phyloP scores from a whole-genome alignment of 2,888 invertebrate genomes.

The Drosophila mimica region DNA sequence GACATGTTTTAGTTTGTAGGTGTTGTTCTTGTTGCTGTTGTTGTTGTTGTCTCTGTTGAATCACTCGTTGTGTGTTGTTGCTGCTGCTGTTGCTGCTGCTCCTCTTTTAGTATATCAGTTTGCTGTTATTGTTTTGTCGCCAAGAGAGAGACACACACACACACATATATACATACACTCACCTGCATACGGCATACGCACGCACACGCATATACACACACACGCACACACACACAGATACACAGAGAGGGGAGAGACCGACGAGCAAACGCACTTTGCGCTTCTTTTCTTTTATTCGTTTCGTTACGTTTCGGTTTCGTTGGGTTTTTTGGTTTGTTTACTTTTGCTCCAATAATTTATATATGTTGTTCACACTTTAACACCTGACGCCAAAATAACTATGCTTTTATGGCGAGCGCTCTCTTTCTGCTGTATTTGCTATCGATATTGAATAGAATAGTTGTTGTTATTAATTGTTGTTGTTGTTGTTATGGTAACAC shows the following conservation, averaged over 20 bases:
- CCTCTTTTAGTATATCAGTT: conserved; percentile 42
- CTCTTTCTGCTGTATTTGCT: conserved; percentile 58
- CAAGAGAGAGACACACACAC: conserved; percentile 47
- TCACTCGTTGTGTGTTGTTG: conserved; percentile 38
- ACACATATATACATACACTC: conserved; percentile 37
- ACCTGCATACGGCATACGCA: conserved; percentile 35
- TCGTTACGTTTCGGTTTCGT: conserved; percentile 43
- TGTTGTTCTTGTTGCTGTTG: conserved; percentile 37
- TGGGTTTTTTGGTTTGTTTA: conserved; percentile 60
- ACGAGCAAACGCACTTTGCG: conserved; percentile 57
- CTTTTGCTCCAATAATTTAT: conserved; percentile 57
- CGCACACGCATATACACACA: conserved; percentile 36
- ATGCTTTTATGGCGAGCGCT: conserved; percentile 47
- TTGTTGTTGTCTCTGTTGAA: conserved; percentile 44
- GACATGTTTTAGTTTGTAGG: conserved; percentile 80
- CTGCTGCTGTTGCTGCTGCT: conserved; percentile 31
- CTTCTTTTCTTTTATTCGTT: conserved; percentile 31
- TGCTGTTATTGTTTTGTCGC: conserved; percentile 57
- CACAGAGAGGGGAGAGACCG: conserved; percentile 13
- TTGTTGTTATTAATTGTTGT: conserved; percentile 46
- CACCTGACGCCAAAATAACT: conserved; percentile 69
- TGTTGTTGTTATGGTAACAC: conserved; percentile 43
- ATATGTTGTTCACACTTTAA: conserved; percentile 66
- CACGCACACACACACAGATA: conserved; percentile 10
- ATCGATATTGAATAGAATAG: conserved; percentile 60